Conservation (phyloP, 2,888 invertebrate genomes). For the Metellina segmentata region DNA sequence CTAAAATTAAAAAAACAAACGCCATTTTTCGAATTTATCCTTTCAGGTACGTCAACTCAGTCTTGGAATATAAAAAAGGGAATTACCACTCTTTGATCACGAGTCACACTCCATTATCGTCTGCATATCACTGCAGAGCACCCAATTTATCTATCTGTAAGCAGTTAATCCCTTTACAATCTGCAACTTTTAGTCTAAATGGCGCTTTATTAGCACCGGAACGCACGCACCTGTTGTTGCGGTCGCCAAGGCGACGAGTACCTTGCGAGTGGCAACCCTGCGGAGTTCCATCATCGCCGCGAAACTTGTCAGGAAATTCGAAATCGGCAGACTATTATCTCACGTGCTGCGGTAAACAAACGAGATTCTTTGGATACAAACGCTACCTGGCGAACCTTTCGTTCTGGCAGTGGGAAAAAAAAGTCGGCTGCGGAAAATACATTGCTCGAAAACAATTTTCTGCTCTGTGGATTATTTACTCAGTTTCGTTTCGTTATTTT, state of each 20-base stretch:
- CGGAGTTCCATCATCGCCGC: constrained; percentile 46
- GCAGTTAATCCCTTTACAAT: background rate
- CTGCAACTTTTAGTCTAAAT: too few species aligned
- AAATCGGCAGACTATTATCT: constrained; percentile 65
- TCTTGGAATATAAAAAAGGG: background rate
- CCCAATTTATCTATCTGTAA: background rate
- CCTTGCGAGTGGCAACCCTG: constrained; percentile 59
- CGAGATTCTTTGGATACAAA: constrained; percentile 41
- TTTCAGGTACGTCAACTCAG: background rate
- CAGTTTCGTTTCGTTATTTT: background rate
- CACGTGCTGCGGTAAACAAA: constrained; percentile 74
- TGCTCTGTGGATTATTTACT: background rate
- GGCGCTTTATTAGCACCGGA: too few species aligned
- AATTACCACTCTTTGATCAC: background rate
- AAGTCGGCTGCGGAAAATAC: background rate
- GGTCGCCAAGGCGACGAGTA: constrained; percentile 56
- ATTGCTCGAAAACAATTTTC: background rate
- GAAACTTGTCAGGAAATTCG: constrained; percentile 67
- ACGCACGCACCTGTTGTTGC: constrained; percentile 41
- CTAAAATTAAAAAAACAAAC: background rate
- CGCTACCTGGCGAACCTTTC: background rate
- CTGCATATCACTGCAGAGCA: background rate
- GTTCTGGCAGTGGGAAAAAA: background rate
- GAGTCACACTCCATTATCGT: background rate
- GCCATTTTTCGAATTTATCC: background rate